Base-by-base conservation (phyloP, 1,140 invertebrate species). In the Drosophila obscura region DNA sequence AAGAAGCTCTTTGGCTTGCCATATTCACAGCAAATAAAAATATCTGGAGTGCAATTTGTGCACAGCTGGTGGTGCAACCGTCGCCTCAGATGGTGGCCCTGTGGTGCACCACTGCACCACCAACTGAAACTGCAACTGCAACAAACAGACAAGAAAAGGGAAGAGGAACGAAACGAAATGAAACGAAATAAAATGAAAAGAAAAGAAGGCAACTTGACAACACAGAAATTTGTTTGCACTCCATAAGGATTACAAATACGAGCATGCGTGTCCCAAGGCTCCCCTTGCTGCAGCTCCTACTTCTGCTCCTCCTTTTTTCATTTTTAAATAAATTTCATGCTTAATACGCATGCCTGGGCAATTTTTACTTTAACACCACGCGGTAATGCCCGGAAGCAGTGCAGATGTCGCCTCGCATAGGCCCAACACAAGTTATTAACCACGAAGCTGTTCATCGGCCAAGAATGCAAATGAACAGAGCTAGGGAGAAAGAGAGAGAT, bases 11-110 rank as follows among this genome's bases (percentile, higher is more conserved):
- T 31, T 35, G 16, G n/a, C 28, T 43, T 73, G 67, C 31, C 71
- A 82, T 82, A 84, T 85, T 88, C 83, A 88, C 83, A 88, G 83
- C 84, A 88, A 88, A 88, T 88, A 88, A 88, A 88, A 88, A 88
- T 88, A 83, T 89, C 83, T 88, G 73, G 76, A 80, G 72, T 88
- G 83, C 83, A 88, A 88, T 88, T 88, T 88, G 80, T 71, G 76
- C 83, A 80, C 83, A 88, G 83, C 84, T 88, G 83, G 83, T 88
- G 82, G 82, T 87, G 82, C 82, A 88, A 88, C 83, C 76, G 84
- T 65, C 80, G 64, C 46, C 50, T 73, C 74, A 60, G 65, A 59
- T 41, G 72, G 66, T 68, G 66, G 66, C 78, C 82, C 78, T 76
- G 83, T 63, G 82, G 82, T 75, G 82, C 82, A 59, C 15, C 61